A percentile compares a stretch with the other conserved stretches of the same genome.
These are phyloP conservation scores for Passer montanus DNA, from an alignment of 2,113 vertebrate species.

Conservation along the genomic window DNA sequence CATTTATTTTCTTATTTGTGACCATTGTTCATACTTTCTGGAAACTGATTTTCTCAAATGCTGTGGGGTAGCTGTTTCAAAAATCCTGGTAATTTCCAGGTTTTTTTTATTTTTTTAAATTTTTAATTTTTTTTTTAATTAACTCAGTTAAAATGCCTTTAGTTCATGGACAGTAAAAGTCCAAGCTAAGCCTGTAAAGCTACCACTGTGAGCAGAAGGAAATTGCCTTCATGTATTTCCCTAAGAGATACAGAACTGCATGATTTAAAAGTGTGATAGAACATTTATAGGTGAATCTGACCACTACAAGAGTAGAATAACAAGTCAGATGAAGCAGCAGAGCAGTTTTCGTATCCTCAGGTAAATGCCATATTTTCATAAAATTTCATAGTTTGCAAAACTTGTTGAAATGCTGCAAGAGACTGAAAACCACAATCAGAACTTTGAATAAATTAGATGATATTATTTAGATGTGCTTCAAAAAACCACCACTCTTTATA, in stretches of 20 bases:
- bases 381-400: neutral
- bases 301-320: neutral
- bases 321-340: neutral
- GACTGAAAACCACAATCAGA: neutral
- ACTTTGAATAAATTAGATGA: conserved; percentile 55
- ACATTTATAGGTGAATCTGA: conserved; percentile 1
- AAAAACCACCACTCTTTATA: neutral
- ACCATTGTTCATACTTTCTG: neutral
- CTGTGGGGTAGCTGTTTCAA: neutral
- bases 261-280: neutral
- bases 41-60: neutral
- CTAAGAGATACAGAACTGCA: neutral
- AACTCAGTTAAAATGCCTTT: neutral
- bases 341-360: neutral
- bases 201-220: neutral
- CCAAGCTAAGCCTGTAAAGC: neutral
- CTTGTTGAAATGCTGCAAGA: conserved; percentile 36
- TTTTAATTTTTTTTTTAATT: neutral
- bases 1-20: neutral
- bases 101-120: neutral
- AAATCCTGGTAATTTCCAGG: neutral
- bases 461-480: conserved; percentile 27
- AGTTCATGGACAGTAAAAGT: neutral
- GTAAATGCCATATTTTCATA: neutral
- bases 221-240: neutral